Evolutionary conservation across 2,113 vertebrate species (phyloP), one percentile per base, ranked within the genome.

Genomic region (Thermophis baileyi): DNA sequence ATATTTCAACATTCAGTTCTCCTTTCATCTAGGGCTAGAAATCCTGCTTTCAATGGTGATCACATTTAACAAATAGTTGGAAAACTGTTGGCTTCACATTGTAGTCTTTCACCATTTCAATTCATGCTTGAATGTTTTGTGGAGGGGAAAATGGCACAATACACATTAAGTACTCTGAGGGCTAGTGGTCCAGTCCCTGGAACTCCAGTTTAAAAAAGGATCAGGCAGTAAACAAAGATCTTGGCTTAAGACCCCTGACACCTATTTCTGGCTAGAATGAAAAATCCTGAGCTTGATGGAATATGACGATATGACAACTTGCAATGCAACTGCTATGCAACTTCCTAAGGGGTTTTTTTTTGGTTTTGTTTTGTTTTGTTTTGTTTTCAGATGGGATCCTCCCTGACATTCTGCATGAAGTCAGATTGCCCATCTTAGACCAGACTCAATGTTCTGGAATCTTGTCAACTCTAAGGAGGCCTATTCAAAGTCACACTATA

Each of bases 381-480:
- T 54, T 20, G 88, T 55, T 94, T 97, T 90, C 89, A 99, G 98
- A 96, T 81, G 99, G 98, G 4, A 55, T 54, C 20, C 93, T 98
- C 30, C 94, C 99, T 49, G 93, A 92, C 12, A 96, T 98, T 8
- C 96, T 98, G 35, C 96, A 98, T 90, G 98, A 99, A 95, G 98
- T 98, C 40, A 93, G 94, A 46, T 93, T 99, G 57, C 98, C 98
- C n/a, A 96, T 99, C 91, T 95, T 99, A 55, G 97, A 97, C 20
- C 94, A 95, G 30, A 94, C 95, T 8, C 97, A 96, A 51, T 99
- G 99, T 95, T 96, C 96, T 60, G 30, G 95, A 49, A 96, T 97
- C n/a, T 96, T 99, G 35, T 93, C 97, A 90, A 97, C 96, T 14
- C 92, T 98, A 46, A 97, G 94, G 94, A 97, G 96, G 30, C 96